Percentiles rank a stretch among this genome's conserved stretches.
phyloP scores from a whole-genome alignment of 2,113 vertebrate species.

The Chaenogobius annularis region DNA sequence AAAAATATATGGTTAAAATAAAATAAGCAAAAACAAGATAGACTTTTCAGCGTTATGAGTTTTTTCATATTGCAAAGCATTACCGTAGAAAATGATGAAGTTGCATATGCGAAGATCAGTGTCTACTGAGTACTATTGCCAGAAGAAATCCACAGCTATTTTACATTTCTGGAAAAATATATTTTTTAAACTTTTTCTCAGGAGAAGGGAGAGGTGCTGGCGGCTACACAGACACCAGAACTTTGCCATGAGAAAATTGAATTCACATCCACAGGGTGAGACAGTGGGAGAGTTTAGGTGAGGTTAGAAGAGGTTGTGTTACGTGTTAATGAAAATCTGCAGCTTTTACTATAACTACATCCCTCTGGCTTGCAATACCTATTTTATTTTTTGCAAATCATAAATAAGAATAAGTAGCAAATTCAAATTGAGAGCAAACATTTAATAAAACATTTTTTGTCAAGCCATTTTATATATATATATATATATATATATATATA shows the following conservation, averaged over 20 bases:
- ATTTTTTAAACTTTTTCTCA: neutral
- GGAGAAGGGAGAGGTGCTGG: neutral
- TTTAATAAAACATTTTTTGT: too few relatives aligned
- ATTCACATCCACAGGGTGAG: neutral
- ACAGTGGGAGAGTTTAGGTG: constrained; percentile 1
- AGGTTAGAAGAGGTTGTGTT: neutral
- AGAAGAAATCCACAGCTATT: constrained; percentile 3
- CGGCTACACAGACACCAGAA: neutral
- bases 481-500: too few relatives aligned
- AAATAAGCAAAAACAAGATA: too few relatives aligned
- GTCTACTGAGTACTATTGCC: neutral
- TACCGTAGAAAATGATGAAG: neutral
- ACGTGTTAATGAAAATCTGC: constrained; percentile 5
- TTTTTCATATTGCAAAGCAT: neutral
- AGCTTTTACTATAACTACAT: neutral
- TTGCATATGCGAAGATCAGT: neutral
- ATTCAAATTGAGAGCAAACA: neutral
- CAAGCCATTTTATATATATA: too few relatives aligned
- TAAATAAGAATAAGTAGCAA: neutral
- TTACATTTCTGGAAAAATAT: neutral
- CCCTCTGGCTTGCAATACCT: too few relatives aligned
- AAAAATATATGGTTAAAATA: too few relatives aligned
- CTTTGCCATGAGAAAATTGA: constrained; percentile 5
- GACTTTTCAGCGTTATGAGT: too few relatives aligned
- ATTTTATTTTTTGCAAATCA: neutral